Evolutionary conservation across 2,113 vertebrate species (phyloP).

Genomic region (Forbesichthys agassizii): DNA sequence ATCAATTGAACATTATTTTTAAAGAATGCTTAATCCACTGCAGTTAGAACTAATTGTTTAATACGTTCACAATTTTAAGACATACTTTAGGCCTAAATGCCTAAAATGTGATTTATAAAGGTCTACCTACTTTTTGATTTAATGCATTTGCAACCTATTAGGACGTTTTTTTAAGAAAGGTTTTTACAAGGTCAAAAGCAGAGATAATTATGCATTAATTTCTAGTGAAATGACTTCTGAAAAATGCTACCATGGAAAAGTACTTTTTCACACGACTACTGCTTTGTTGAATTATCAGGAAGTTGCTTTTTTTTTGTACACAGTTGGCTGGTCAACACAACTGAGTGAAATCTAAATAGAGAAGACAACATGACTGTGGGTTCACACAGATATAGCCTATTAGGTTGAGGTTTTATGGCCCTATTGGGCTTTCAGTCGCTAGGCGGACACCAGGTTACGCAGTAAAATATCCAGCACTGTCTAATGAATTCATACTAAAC

Average conservation of each 20-base stretch:
- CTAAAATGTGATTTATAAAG: too few species aligned
- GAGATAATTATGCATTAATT: neutral
- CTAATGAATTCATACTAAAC: too few species aligned
- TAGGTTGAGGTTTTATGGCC: conserved; percentile 52
- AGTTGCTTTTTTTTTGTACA: conserved; percentile 27
- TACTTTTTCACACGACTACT: neutral
- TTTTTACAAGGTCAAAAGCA: neutral
- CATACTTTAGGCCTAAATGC: too few species aligned
- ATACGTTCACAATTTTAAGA: too few species aligned
- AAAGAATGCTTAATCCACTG: too few species aligned
- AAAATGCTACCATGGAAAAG: neutral
- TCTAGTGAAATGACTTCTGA: neutral
- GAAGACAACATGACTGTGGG: conserved; percentile 47
- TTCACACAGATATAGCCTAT: conserved; percentile 58
- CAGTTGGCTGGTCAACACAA: conserved; percentile 32
- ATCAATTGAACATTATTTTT: too few species aligned
- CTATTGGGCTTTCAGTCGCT: conserved; percentile 56
- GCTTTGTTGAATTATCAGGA: conserved; percentile 28
- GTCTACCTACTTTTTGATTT: too few species aligned
- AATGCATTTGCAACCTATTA: too few species aligned
- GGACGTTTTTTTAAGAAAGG: neutral
- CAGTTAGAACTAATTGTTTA: too few species aligned
- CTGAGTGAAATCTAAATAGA: conserved; percentile 54
- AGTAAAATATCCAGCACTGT: conserved; percentile 16
- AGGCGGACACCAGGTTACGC: conserved; percentile 29